phyloP scores from a whole-genome alignment of 2,888 invertebrate genomes.

The Nesidiocoris tenuis region DNA sequence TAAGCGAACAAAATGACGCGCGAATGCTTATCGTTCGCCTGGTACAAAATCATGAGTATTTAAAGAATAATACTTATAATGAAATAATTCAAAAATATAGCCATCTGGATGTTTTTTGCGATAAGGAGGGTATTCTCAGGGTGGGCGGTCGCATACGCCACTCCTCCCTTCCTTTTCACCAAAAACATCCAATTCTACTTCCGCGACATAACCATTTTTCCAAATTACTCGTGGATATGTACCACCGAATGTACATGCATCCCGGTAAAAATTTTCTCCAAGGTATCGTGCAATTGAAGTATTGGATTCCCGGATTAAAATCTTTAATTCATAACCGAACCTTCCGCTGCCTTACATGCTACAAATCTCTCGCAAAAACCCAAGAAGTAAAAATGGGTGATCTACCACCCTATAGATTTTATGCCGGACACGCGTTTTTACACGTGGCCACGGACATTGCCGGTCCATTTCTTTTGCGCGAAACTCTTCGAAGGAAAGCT shows the following conservation, averaged over 20 bases:
- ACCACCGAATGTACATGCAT: background rate
- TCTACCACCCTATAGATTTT: background rate
- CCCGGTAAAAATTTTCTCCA: background rate
- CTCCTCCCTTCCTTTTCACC: background rate
- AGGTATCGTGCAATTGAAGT: background rate
- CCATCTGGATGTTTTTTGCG: background rate
- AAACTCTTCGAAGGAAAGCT: slow-evolving; percentile 1
- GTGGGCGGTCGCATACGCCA: slow-evolving; percentile 38
- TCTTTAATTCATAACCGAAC: background rate
- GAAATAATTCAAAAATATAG: slow-evolving; percentile 1
- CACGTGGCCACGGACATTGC: background rate
- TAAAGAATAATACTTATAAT: background rate
- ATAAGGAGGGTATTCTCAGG: slow-evolving; percentile 15
- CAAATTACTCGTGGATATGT: slow-evolving; percentile 6
- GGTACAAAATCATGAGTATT: background rate
- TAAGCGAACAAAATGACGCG: background rate
- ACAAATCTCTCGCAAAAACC: background rate
- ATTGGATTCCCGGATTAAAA: slow-evolving; percentile 8
- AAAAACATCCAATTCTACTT: slow-evolving; percentile 9
- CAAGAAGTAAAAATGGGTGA: slow-evolving; percentile 1
- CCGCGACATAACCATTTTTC: background rate
- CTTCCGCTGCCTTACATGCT: slow-evolving; percentile 1
- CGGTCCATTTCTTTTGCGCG: slow-evolving; percentile 1
- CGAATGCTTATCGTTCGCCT: background rate
- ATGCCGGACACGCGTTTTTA: background rate